Percentiles rank a stretch among this genome's conserved stretches.
Conservation (phyloP, 2,888 invertebrate genomes). For the Neelides folsomi region DNA sequence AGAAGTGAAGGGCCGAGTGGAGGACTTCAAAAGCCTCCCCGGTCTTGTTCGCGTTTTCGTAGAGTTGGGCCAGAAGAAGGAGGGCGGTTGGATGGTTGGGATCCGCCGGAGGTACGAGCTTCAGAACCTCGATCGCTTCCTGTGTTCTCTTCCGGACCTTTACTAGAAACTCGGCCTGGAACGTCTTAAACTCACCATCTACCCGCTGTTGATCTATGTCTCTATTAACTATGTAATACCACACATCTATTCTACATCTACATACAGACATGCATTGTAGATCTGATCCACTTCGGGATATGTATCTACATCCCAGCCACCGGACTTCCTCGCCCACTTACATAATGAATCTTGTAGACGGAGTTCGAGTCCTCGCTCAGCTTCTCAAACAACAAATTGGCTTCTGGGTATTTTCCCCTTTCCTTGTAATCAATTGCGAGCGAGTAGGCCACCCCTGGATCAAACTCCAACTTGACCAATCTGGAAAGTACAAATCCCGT, state of each 20-base stretch:
- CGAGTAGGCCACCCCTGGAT: conserved; percentile 23
- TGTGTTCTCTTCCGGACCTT: conserved; percentile 19
- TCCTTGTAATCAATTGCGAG: conserved; percentile 22
- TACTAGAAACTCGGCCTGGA: conserved; percentile 23
- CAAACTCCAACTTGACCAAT: conserved; percentile 25
- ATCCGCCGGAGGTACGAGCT: conserved; percentile 15
- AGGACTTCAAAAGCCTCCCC: conserved; percentile 24
- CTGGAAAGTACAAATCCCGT: conserved; percentile 5
- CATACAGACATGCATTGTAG: no score
- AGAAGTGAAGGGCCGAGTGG: conserved; percentile 20
- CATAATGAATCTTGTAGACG: conserved; percentile 30
- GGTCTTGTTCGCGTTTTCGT: conserved; percentile 25
- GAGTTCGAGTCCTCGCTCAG: conserved; percentile 21
- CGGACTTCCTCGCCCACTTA: conserved; percentile 12
- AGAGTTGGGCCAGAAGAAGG: conserved; percentile 24
- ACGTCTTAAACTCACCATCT: background rate
- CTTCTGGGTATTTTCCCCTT: conserved; percentile 19
- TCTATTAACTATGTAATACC: no score
- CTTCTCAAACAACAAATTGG: conserved; percentile 19
- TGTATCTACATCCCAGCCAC: no score
- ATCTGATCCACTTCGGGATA: no score
- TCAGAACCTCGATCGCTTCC: conserved; percentile 20
- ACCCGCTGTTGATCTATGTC: no score
- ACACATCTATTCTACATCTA: no score
- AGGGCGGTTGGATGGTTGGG: conserved; percentile 21